Evolutionary conservation across 1,140 invertebrate genomes (phyloP).

Genomic region (Macrosteles quadrilineatus): DNA sequence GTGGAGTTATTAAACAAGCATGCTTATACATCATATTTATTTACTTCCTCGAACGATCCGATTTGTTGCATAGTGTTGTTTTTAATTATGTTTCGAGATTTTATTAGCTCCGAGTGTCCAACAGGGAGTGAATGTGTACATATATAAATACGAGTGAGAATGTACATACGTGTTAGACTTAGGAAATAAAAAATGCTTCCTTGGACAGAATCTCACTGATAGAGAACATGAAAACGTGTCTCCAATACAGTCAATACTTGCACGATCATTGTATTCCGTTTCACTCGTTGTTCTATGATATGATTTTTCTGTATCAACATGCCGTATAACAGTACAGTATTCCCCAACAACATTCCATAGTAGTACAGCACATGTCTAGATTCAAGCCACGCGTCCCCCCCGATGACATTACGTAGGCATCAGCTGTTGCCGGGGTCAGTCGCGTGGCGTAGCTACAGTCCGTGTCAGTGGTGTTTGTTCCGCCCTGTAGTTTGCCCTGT

Average conservation of each 20-base stretch:
- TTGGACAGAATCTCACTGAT: slow-evolving; percentile 24
- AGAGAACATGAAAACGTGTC: neutral
- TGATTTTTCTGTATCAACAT: slow-evolving; percentile 13
- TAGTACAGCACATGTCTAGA: slow-evolving; percentile 18
- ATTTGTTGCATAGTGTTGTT: slow-evolving; percentile 23
- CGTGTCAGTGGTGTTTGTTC: neutral
- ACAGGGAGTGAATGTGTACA: slow-evolving; percentile 26
- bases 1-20: neutral
- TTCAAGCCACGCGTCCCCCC: neutral
- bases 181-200: slow-evolving; percentile 37
- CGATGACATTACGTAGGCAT: neutral
- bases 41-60: neutral
- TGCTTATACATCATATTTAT: neutral
- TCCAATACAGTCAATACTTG: slow-evolving; percentile 2
- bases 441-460: neutral
- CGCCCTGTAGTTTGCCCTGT: neutral
- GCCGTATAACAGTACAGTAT: slow-evolving; percentile 17
- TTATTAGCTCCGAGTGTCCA: neutral
- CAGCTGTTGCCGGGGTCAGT: too few species aligned
- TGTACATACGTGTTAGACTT: slow-evolving; percentile 25
- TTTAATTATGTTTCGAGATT: slow-evolving; percentile 26
- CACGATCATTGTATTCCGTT: slow-evolving; percentile 4
- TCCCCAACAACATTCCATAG: slow-evolving; percentile 17
- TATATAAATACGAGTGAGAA: slow-evolving; percentile 30
- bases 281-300: neutral